Percentiles rank a stretch among this genome's conserved stretches.
phyloP scores from a whole-genome alignment of 2,888 invertebrate genomes.

The Sarcophaga carnaria region DNA sequence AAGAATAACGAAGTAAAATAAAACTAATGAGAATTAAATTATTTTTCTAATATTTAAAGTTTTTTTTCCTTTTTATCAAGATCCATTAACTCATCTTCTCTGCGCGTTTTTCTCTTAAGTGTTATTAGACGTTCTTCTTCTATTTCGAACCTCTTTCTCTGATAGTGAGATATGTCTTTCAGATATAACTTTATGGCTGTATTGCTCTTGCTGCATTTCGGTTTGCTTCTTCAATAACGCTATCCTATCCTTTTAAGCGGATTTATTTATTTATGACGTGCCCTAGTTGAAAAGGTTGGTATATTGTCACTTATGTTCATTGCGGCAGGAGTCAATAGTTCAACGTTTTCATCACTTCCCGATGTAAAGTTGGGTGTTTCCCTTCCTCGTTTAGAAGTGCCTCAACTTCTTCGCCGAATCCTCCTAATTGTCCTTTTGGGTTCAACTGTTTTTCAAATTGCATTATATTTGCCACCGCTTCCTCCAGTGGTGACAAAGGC shows the following conservation, averaged over 20 bases:
- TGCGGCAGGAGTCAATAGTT: background rate
- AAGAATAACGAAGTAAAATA: too few relatives aligned
- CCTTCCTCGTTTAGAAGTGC: background rate
- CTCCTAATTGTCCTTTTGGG: background rate
- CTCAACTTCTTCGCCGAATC: background rate
- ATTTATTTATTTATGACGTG: background rate
- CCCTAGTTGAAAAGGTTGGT: background rate
- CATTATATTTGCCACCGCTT: background rate
- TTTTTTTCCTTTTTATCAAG: slow-evolving; percentile 24
- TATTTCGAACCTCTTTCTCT: background rate
- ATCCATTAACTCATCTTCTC: background rate
- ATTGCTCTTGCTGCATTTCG: background rate
- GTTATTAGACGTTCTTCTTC: background rate
- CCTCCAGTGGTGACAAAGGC: background rate
- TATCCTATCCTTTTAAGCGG: background rate
- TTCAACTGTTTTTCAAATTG: slow-evolving; percentile 1
- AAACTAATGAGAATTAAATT: too few relatives aligned
- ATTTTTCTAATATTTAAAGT: slow-evolving; percentile 7
- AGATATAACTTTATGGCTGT: too few relatives aligned
- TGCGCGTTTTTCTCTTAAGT: background rate
- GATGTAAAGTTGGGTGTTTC: too few relatives aligned
- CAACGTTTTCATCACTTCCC: background rate
- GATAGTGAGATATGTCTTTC: too few relatives aligned
- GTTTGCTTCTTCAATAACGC: background rate
- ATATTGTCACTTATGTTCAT: background rate